phyloP scores from a whole-genome alignment of 2,888 invertebrate species.

The Xestia ashworthii region DNA sequence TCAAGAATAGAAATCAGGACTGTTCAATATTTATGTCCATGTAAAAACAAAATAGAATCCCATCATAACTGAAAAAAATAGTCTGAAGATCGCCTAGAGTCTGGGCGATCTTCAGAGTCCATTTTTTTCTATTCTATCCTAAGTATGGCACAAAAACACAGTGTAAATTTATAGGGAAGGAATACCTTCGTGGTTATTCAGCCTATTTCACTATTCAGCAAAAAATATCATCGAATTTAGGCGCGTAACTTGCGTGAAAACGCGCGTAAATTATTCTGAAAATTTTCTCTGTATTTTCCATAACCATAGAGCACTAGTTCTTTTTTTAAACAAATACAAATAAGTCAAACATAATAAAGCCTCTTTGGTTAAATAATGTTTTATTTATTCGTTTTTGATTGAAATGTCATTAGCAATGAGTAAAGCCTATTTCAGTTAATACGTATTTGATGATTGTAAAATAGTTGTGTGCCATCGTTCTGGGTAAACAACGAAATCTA shows the following conservation, averaged over 20 bases:
- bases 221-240: neutral
- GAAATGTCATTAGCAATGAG: constrained; percentile 62
- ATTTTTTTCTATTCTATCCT: neutral
- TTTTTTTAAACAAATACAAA: constrained; percentile 5
- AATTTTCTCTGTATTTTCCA: neutral
- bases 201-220: rapidly evolving
- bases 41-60: no score
- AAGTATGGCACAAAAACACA: neutral
- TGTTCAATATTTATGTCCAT: no score
- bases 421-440: constrained; percentile 65
- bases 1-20: no score
- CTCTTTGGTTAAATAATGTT: constrained; percentile 57
- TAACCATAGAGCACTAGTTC: constrained; percentile 1
- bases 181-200: neutral
- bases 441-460: constrained; percentile 72
- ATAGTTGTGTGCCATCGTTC: constrained; percentile 41
- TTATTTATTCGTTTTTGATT: constrained; percentile 65
- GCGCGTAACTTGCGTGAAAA: neutral
- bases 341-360: constrained; percentile 20
- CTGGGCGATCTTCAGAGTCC: no score
- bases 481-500: constrained; percentile 46
- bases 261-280: neutral
- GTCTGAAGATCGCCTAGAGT: no score
- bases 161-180: neutral
- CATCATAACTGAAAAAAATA: no score